These are phyloP conservation scores for Cactoblastis cactorum DNA, from an alignment of 2,888 invertebrate species.

Conservation along the genomic window DNA sequence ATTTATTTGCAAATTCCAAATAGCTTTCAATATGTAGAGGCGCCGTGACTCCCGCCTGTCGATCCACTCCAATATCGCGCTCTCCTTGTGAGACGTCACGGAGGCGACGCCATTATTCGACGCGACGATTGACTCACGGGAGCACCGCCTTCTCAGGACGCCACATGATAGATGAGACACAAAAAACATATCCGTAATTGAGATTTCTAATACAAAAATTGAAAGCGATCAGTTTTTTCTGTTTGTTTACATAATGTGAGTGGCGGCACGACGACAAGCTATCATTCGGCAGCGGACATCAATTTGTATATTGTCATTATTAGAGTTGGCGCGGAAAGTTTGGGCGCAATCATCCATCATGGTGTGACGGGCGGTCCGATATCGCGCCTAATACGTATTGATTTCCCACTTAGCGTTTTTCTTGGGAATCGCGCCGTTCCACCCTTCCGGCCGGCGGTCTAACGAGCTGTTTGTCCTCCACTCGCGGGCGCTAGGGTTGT, in stretches of 20 bases:
- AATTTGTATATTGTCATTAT: constrained; percentile 80
- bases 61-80: constrained; percentile 74
- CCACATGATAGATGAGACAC: constrained; percentile 72
- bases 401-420: constrained; percentile 79
- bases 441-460: constrained; percentile 71
- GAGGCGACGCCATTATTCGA: constrained; percentile 64
- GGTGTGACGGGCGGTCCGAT: constrained; percentile 74
- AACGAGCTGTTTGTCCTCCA: constrained; percentile 79
- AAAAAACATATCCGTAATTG: constrained; percentile 77
- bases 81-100: constrained; percentile 64
- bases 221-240: constrained; percentile 67
- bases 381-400: constrained; percentile 79
- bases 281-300: constrained; percentile 76
- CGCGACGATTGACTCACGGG: constrained; percentile 67
- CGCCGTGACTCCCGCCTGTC: constrained; percentile 70
- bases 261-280: constrained; percentile 60
- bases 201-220: constrained; percentile 77
- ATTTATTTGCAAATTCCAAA: constrained; percentile 76
- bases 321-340: constrained; percentile 71
- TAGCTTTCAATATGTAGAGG: constrained; percentile 76
- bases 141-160: constrained; percentile 50
- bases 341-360: constrained; percentile 77
- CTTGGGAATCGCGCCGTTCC: constrained; percentile 73
- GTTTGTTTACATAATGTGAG: constrained; percentile 77
- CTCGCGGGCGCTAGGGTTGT: constrained; percentile 54